A percentile compares a stretch with the other conserved stretches of the same genome.
Conservation (phyloP, 1,140 invertebrate genomes). For the Nephila pilipes region DNA sequence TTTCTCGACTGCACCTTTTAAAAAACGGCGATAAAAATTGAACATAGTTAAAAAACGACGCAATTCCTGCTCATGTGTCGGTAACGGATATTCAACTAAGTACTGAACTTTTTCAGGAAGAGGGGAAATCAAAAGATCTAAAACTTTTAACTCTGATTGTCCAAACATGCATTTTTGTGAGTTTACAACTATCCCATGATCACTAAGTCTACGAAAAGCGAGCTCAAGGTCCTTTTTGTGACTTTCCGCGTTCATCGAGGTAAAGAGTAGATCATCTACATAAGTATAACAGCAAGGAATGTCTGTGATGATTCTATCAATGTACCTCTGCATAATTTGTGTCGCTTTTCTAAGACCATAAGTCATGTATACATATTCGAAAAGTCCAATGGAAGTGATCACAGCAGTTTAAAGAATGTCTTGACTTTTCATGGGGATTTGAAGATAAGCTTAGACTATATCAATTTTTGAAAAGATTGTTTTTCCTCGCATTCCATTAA, state of each 20-base stretch:
- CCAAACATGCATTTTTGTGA: no score
- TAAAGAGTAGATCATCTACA: neutral
- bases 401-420: no score
- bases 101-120: constrained; percentile 80
- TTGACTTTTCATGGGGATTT: no score
- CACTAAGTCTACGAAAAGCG: neutral
- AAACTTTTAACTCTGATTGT: no score
- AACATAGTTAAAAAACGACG: constrained; percentile 80
- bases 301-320: neutral
- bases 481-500: neutral
- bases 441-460: no score
- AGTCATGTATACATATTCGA: neutral
- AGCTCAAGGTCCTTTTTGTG: neutral
- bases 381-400: no score
- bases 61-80: constrained; percentile 79
- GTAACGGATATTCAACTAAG: constrained; percentile 79
- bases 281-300: constrained; percentile 3
- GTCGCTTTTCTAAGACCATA: neutral
- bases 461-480: no score
- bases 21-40: constrained; percentile 81
- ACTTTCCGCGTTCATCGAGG: neutral
- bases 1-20: constrained; percentile 59
- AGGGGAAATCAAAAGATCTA: neutral
- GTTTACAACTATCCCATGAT: neutral
- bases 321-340: neutral